phyloP scores from a whole-genome alignment of 53 echinoderm and acorn worm species.

The Crossaster papposus region DNA sequence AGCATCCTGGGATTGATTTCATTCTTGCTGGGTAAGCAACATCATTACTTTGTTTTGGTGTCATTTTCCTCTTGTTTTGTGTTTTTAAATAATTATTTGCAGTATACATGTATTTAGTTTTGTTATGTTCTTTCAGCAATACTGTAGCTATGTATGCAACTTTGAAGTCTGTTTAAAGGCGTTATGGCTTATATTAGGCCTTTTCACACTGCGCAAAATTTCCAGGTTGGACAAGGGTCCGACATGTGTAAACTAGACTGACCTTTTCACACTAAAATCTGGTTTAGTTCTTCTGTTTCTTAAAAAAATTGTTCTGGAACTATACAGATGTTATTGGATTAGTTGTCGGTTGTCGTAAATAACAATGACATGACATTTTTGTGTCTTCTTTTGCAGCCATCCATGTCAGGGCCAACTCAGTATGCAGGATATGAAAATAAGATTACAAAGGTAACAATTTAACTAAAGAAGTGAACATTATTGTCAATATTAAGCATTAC shows the following conservation, averaged over 20 bases:
- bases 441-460: conserved; percentile 78
- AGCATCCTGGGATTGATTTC: conserved; percentile 77
- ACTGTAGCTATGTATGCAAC: too few relatives aligned
- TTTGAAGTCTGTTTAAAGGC: too few relatives aligned
- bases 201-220: too few relatives aligned
- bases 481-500: not conserved
- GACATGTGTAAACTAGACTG: too few relatives aligned
- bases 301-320: too few relatives aligned
- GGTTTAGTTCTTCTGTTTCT: too few relatives aligned
- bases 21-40: conserved; percentile 74
- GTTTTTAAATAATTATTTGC: too few relatives aligned
- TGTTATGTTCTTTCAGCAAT: too few relatives aligned
- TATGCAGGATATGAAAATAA: conserved; percentile 92
- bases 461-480: not conserved
- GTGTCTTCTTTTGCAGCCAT: conserved; percentile 72
- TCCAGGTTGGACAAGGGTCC: too few relatives aligned
- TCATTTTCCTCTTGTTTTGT: not conserved
- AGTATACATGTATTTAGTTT: too few relatives aligned
- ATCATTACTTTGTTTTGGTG: not conserved
- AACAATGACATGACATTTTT: not conserved
- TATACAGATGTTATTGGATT: not conserved
- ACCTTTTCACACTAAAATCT: too few relatives aligned
- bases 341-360: too few relatives aligned
- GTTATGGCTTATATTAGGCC: not conserved
- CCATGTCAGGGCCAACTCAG: conserved; percentile 88